Evolutionary conservation across 2,888 invertebrate genomes (phyloP).

Genomic region (Ephialtes manifestator): DNA sequence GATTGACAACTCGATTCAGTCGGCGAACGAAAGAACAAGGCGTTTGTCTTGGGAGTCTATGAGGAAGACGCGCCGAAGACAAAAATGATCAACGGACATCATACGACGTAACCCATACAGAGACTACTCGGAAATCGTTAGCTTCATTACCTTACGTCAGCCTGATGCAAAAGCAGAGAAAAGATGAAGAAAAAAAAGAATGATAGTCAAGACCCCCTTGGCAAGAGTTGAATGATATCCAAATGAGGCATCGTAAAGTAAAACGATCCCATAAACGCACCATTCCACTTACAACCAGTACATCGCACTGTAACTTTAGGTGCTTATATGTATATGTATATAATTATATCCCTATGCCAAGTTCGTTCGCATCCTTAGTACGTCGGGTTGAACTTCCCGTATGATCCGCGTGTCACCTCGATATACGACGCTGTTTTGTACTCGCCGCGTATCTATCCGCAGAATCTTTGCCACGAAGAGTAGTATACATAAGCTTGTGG

Average conservation of each 20-base stretch:
- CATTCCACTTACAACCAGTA: conserved; percentile 72
- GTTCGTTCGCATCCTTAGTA: conserved; percentile 25
- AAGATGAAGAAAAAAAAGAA: conserved; percentile 28
- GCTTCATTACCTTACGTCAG: conserved; percentile 28
- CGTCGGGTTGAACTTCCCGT: conserved; percentile 47
- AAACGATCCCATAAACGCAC: conserved; percentile 78
- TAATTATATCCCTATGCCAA: conserved; percentile 15
- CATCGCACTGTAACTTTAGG: conserved; percentile 35
- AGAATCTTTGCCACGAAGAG: conserved; percentile 52
- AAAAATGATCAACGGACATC: conserved; percentile 22
- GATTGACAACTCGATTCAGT: conserved; percentile 54
- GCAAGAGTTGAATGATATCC: conserved; percentile 49
- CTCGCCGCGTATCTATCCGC: conserved; percentile 53
- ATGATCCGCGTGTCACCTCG: conserved; percentile 58
- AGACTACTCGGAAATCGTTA: conserved; percentile 26
- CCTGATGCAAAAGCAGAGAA: not conserved
- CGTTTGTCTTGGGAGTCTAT: not conserved
- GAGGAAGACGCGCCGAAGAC: not conserved
- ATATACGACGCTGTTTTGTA: conserved; percentile 56
- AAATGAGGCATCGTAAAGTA: conserved; percentile 76
- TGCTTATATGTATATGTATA: not conserved
- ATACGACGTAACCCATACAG: not conserved
- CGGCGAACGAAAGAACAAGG: conserved; percentile 27
- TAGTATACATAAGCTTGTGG: conserved; percentile 32
- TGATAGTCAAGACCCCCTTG: conserved; percentile 31